Conservation (phyloP, 1,140 invertebrate species). For the Drosophila sulfurigaster region DNA sequence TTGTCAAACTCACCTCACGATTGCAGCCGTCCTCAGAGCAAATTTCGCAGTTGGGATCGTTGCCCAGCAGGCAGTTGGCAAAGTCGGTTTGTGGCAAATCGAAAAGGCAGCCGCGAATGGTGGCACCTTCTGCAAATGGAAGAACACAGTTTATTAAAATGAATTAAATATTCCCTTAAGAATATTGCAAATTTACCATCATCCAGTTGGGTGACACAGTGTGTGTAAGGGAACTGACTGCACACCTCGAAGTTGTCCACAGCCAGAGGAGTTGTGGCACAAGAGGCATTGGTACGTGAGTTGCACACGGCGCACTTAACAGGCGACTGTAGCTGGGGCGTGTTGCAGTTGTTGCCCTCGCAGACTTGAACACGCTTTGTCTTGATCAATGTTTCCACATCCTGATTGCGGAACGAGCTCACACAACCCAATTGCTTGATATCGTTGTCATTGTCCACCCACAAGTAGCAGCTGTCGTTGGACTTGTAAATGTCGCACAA, state of each 20-base stretch:
- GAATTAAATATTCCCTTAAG: neutral
- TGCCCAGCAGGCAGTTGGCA: constrained; percentile 67
- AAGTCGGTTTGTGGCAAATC: constrained; percentile 61
- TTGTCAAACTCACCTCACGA: constrained; percentile 54
- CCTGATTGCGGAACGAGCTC: constrained; percentile 73
- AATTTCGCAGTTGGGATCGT: constrained; percentile 54
- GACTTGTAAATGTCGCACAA: constrained; percentile 66
- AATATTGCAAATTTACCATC: constrained; percentile 24
- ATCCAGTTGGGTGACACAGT: constrained; percentile 59
- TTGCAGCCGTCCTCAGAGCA: constrained; percentile 73
- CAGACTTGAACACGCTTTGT: constrained; percentile 74
- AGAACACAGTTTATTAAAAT: neutral
- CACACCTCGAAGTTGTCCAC: constrained; percentile 58
- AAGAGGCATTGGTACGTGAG: constrained; percentile 58
- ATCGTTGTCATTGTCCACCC: constrained; percentile 66
- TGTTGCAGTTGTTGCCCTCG: constrained; percentile 66
- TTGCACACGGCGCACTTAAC: constrained; percentile 72
- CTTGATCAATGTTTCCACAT: constrained; percentile 63
- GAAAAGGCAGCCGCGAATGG: constrained; percentile 69
- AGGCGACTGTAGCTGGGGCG: constrained; percentile 35
- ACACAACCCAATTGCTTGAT: constrained; percentile 65
- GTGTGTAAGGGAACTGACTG: constrained; percentile 66
- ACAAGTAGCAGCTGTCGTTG: constrained; percentile 68
- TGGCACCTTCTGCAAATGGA: constrained; percentile 65
- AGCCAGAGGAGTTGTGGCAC: constrained; percentile 59